Conservation (phyloP, 2,113 vertebrate genomes). For the Ctenodactylus gundi region DNA sequence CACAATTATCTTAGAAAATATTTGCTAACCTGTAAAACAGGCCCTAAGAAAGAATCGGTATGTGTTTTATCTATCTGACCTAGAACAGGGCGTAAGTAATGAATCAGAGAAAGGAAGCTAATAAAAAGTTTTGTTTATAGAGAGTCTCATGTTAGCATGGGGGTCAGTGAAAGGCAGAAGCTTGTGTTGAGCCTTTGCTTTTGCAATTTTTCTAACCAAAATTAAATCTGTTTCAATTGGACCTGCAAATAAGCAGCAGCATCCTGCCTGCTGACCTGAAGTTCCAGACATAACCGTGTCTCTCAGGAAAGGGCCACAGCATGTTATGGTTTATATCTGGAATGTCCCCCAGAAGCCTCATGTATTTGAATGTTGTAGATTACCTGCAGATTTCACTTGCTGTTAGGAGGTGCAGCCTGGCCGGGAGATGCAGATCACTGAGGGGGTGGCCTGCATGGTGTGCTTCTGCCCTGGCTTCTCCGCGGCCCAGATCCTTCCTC, state of each 20-base stretch:
- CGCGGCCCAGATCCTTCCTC: too few species aligned
- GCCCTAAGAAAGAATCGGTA: not conserved
- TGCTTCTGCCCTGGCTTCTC: too few species aligned
- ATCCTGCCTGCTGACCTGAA: not conserved
- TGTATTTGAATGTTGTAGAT: too few species aligned
- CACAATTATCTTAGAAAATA: constrained; percentile 4
- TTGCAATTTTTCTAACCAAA: constrained; percentile 21
- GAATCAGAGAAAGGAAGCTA: not conserved
- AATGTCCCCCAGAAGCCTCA: too few species aligned
- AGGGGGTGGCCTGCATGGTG: too few species aligned
- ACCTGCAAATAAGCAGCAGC: not conserved
- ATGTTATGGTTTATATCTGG: too few species aligned
- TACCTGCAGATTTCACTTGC: too few species aligned
- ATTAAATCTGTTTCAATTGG: not conserved
- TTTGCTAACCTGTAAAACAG: not conserved
- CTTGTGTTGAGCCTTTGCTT: not conserved
- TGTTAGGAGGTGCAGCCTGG: too few species aligned
- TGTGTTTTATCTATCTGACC: not conserved
- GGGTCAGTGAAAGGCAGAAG: not conserved
- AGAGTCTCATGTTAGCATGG: not conserved
- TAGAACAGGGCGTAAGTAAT: not conserved
- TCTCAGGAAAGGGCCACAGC: not conserved
- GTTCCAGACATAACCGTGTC: not conserved
- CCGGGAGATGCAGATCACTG: too few species aligned
- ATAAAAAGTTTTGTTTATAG: not conserved